phyloP scores from a whole-genome alignment of 2,113 vertebrate genomes.

The Brachionichthys hirsutus region DNA sequence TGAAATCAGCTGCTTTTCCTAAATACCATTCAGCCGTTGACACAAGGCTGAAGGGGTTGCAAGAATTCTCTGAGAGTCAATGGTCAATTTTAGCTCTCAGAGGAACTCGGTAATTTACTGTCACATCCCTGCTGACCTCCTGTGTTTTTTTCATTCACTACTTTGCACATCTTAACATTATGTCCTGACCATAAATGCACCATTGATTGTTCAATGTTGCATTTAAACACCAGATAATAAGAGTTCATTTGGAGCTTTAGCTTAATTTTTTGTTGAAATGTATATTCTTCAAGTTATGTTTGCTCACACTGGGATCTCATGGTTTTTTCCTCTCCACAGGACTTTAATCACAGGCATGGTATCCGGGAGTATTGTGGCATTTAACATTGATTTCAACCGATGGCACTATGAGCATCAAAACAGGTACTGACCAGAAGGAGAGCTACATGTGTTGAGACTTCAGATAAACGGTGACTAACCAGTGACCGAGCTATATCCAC shows the following conservation, averaged over 20 bases:
- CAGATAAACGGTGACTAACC: constrained; percentile 2
- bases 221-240: background rate
- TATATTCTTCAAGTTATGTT: background rate
- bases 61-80: constrained; percentile 28
- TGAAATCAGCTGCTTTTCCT: constrained; percentile 68
- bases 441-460: background rate
- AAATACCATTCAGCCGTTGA: constrained; percentile 44
- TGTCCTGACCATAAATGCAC: background rate
- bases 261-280: background rate
- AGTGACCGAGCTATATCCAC: constrained; percentile 3
- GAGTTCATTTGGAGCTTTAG: background rate
- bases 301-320: background rate
- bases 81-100: constrained; percentile 33
- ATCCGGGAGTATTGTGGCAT: constrained; percentile 97
- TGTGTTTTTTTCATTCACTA: constrained; percentile 18
- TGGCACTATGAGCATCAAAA: constrained; percentile 99
- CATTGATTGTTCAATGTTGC: background rate
- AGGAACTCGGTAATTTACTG: constrained; percentile 40
- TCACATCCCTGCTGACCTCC: constrained; percentile 35
- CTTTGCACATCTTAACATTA: constrained; percentile 17
- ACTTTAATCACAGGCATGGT: constrained; percentile 98
- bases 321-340: constrained; percentile 69
- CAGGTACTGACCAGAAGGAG: constrained; percentile 83
- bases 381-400: constrained; percentile 99
- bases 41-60: constrained; percentile 21